These are phyloP conservation scores for Brotula barbata DNA, from an alignment of 2,797 vertebrate genomes.

Conservation along the genomic window DNA sequence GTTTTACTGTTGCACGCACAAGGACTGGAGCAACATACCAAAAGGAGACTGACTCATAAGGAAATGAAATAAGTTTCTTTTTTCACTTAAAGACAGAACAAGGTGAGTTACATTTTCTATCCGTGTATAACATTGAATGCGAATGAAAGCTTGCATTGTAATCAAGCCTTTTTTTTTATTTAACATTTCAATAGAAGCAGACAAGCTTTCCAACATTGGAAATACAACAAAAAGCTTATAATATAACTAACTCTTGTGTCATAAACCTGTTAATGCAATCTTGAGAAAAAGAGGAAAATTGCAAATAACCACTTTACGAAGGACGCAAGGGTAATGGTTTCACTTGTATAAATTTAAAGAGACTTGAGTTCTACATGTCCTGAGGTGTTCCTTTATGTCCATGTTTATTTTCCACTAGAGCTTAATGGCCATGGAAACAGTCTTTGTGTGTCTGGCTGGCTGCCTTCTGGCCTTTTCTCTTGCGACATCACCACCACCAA, in stretches of 20 bases:
- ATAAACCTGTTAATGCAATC: neutral
- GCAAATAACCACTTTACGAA: neutral
- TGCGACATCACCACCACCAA: slow-evolving; percentile 22
- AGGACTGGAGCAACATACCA: slow-evolving; percentile 49
- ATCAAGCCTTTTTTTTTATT: neutral
- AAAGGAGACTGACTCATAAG: slow-evolving; percentile 31
- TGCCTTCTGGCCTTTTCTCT: slow-evolving; percentile 46
- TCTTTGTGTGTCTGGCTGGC: slow-evolving; percentile 29
- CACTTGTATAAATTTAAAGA: neutral
- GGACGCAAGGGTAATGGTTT: neutral
- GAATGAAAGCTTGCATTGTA: neutral
- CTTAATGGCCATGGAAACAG: slow-evolving; percentile 42
- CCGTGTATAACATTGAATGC: neutral
- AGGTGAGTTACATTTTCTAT: slow-evolving; percentile 60
- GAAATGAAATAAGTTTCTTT: slow-evolving; percentile 36
- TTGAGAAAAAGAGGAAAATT: neutral
- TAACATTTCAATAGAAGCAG: neutral
- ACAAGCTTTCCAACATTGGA: slow-evolving; percentile 1
- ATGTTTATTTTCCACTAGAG: slow-evolving; percentile 34
- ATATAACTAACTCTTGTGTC: no score
- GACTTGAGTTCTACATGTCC: neutral
- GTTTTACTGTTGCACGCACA: slow-evolving; percentile 29
- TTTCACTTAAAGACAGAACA: slow-evolving; percentile 39
- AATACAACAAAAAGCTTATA: neutral
- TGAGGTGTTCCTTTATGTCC: neutral